Base-by-base conservation (phyloP, 2,888 invertebrate genomes). In the Thalpophila matura region DNA sequence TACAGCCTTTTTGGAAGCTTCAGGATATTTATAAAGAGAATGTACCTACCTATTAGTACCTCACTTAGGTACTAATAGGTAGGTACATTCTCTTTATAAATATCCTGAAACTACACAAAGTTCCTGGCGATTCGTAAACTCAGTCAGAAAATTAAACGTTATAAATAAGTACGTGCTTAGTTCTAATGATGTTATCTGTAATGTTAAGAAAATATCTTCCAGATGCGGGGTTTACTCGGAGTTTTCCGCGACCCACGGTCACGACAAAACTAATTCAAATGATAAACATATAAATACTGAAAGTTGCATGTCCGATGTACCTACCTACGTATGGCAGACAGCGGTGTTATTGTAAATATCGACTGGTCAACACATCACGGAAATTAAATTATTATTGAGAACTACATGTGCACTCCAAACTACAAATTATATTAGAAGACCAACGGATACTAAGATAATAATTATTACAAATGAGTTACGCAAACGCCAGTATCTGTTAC, bases 401-500 rank as follows among this genome's bases (percentile, higher is more conserved):
- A 26, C 20, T 27, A 53, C 42, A 33, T 20, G 35, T 58, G 42
- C 68, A 45, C 40, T 50, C 7, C 12, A 31, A 37, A 45, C 9
- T 12, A 40, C 20, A 47, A 71, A 58, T 54, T 16, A 65, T 42
- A 63, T 59, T 45, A 38, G 37, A 59, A 10, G 24, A 49, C 14
- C 54, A 53, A 42, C 59, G 43, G 12, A 53, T 54, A 70, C 61
- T 62, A 56, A 69, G 22, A 72, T 60, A 51, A 58, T 62, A 67
- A 56, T 50, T 31, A 75, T 64, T 53, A 61, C 54, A 58, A 60
- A 80, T 70, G 38, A 65, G 43, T 71, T 74, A 49, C 68, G 79
- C 64, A 76, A 81, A 64, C 57, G 50, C 47, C 75, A 57, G 50
- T 79, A 79, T 79, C 81, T 66, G 35, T 74, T 38, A 53, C 79